A percentile compares a stretch with the other conserved stretches of the same genome.
These are phyloP conservation scores for Premnoplex brunnescens DNA, from an alignment of 2,797 vertebrate genomes.

Conservation along the genomic window DNA sequence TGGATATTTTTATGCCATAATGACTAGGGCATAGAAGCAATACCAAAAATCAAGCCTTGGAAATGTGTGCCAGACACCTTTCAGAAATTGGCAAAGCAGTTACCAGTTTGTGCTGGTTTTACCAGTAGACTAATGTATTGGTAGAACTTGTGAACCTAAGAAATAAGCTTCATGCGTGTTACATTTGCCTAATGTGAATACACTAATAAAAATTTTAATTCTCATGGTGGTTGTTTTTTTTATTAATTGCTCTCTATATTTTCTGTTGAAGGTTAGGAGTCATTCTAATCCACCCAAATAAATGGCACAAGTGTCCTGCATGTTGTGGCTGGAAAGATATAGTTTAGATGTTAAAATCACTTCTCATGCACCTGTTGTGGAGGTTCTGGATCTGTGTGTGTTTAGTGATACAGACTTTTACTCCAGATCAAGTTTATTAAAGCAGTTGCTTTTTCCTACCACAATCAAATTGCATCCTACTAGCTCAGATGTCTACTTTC, in stretches of 20 bases:
- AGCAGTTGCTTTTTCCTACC: background rate
- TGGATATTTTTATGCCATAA: slow-evolving; percentile 71
- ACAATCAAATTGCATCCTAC: background rate
- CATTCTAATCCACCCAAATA: background rate
- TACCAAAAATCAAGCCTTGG: slow-evolving; percentile 79
- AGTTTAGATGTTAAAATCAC: background rate
- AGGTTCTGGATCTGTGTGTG: background rate
- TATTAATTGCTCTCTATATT: background rate
- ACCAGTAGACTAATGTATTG: slow-evolving; percentile 86
- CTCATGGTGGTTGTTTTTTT: slow-evolving; percentile 48
- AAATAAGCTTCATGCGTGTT: slow-evolving; percentile 90
- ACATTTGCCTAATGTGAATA: slow-evolving; percentile 92
- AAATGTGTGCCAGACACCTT: slow-evolving; percentile 79
- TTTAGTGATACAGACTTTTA: background rate
- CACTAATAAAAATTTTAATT: slow-evolving; percentile 95
- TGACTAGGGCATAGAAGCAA: slow-evolving; percentile 84
- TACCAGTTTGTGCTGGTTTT: slow-evolving; percentile 91
- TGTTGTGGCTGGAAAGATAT: background rate
- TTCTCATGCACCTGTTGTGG: fast-evolving
- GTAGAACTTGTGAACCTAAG: slow-evolving; percentile 87
- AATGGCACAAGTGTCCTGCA: background rate
- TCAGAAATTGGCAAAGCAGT: slow-evolving; percentile 79
- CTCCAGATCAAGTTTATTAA: background rate
- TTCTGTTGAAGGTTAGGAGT: background rate
- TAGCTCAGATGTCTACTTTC: background rate